phyloP scores from a whole-genome alignment of 2,113 vertebrate species.

The Pheucticus melanocephalus region DNA sequence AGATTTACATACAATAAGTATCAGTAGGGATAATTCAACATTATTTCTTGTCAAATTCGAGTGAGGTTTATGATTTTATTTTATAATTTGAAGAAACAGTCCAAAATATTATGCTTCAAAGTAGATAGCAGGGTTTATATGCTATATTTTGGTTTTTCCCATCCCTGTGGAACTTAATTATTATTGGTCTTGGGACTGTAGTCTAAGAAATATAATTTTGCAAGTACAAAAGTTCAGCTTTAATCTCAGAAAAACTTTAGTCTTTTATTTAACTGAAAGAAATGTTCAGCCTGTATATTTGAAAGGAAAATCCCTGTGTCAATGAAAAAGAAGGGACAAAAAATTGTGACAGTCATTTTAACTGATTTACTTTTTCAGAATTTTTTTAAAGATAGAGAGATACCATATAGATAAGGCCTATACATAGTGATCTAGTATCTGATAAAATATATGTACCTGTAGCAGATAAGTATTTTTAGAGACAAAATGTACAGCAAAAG shows the following conservation, averaged over 20 bases:
- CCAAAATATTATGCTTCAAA: neutral
- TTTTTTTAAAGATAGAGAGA: neutral
- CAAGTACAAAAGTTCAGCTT: neutral
- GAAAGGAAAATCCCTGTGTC: neutral
- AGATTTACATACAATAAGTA: neutral
- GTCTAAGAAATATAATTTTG: neutral
- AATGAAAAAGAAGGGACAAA: neutral
- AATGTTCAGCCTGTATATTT: neutral
- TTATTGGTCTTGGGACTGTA: neutral
- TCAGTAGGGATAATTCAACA: neutral
- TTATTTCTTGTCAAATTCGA: neutral
- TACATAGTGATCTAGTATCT: neutral
- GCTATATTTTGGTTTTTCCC: neutral
- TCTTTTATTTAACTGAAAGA: neutral
- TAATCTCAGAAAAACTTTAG: neutral
- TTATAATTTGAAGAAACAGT: neutral
- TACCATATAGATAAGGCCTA: neutral
- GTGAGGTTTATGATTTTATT: neutral
- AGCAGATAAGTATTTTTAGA: neutral
- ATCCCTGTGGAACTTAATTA: neutral
- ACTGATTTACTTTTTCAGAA: neutral
- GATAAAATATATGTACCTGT: neutral
- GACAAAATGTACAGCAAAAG: neutral
- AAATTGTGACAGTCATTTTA: neutral
- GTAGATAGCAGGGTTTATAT: fast-evolving